Percentiles rank a stretch among this genome's conserved stretches.
Evolutionary conservation across 2,113 vertebrate species (phyloP).

Genomic region (Dolichallabes microphthalmus): DNA sequence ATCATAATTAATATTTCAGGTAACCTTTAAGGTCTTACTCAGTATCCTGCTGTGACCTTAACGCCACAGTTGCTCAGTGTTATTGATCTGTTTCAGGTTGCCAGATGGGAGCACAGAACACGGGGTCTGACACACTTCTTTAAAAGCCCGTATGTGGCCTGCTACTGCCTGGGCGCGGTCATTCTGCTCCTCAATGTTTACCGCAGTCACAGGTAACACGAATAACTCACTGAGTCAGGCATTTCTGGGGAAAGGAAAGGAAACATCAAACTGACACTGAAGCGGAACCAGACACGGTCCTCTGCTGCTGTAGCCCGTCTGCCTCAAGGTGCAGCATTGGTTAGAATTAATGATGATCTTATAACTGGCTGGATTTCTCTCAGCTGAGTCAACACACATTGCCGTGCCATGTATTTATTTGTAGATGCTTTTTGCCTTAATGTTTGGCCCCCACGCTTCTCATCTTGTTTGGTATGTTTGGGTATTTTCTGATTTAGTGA

Average conservation of each 20-base stretch:
- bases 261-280: neutral
- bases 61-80: neutral
- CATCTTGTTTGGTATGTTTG: neutral
- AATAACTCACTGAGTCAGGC: neutral
- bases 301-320: too few relatives aligned
- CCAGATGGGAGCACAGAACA: constrained; percentile 87
- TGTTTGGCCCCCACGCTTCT: neutral
- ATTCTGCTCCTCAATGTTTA: constrained; percentile 84
- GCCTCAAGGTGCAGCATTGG: neutral
- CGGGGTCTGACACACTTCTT: constrained; percentile 75
- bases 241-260: too few relatives aligned
- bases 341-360: neutral
- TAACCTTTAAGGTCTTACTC: neutral
- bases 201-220: constrained; percentile 85
- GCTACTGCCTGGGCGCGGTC: constrained; percentile 77
- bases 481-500: neutral
- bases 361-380: neutral
- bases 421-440: neutral
- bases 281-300: too few relatives aligned
- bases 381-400: neutral
- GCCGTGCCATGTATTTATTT: neutral
- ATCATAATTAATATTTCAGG: neutral
- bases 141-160: constrained; percentile 78
- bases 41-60: neutral
- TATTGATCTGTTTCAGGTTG: constrained; percentile 73